These are phyloP conservation scores for Sciurus carolinensis DNA, from an alignment of 2,797 vertebrate species.

Conservation along the genomic window DNA sequence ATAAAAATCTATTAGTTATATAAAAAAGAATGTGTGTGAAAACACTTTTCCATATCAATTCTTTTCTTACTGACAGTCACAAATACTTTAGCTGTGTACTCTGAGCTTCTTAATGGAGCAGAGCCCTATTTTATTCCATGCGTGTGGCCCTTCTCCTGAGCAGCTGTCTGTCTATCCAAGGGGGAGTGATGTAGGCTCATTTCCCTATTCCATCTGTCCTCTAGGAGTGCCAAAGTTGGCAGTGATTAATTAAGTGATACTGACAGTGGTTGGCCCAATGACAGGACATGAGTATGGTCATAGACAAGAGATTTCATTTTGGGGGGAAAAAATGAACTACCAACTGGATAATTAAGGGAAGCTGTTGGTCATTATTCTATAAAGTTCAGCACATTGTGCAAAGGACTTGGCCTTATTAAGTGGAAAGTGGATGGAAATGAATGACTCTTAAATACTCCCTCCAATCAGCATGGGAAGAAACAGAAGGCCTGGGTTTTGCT, in stretches of 20 bases:
- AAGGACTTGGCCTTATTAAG: neutral
- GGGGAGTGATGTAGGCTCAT: neutral
- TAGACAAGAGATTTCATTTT: neutral
- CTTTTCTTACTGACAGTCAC: neutral
- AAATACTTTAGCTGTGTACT: neutral
- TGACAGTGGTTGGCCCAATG: neutral
- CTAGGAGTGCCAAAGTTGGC: neutral
- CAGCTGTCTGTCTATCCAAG: neutral
- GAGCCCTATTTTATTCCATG: neutral
- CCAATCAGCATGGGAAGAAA: neutral
- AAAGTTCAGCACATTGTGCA: neutral
- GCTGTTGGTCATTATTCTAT: neutral
- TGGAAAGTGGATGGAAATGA: neutral
- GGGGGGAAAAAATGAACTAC: neutral
- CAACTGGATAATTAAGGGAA: constrained; percentile 25
- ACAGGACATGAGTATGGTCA: neutral
- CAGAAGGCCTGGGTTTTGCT: neutral
- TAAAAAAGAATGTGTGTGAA: neutral
- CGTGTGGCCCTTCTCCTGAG: neutral
- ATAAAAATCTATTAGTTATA: neutral
- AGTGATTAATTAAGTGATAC: constrained; percentile 20
- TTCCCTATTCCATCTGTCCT: neutral
- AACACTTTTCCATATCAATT: neutral
- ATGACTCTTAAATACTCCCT: neutral
- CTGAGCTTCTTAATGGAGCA: neutral